Base-by-base conservation (phyloP, 2,888 invertebrate genomes). In the Adelphocoris suturalis region DNA sequence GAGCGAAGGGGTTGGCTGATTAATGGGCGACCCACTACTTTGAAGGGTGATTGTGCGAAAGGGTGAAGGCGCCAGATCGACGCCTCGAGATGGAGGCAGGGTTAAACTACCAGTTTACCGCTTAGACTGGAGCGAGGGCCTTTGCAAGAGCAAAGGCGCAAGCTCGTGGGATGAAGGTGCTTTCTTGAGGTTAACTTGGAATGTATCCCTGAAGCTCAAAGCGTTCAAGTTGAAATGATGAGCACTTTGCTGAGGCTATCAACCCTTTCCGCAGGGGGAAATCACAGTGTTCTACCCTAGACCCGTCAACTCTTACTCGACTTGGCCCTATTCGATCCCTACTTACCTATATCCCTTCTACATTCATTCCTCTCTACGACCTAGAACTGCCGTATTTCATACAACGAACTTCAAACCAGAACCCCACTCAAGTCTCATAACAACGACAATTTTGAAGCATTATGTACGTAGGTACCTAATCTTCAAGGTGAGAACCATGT, bases 21-120 rank as follows among this genome's bases (percentile, higher is more conserved):
- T 85, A 85, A 85, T 85, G 85, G 85, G 55, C 55, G 27, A 85
- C 85, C 85, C 55, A 85, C 52, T 61, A 28, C 85, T 85, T 85
- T 85, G 85, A 85, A 85, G 85, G 85, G 85, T 85, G 61, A 85
- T 85, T 57, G 85, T 57, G 85, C 55, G 57, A 57, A 28, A 61
- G 57, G 57, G 27, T 85, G 78, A 78, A 84, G 85, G 85, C 85
- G 55, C 57, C 57, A 61, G 85, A 85, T 85, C 37, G 85, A 78
- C 78, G 78, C 78, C 78, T 78, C 37, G 78, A 78, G 78, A 78
- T 78, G 78, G 47, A 78, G 78, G 78, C 37, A 46, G 78, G 78
- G 78, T 78, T 78, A 78, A 78, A 78, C 78, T 78, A 78, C 78
- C 78, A 78, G 78, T 78, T 78, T 78, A 78, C 78, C 78, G 46